Evolutionary conservation across 2,113 vertebrate genomes (phyloP), one percentile per base, ranked within the genome.

Genomic region (Sylvietta virens): DNA sequence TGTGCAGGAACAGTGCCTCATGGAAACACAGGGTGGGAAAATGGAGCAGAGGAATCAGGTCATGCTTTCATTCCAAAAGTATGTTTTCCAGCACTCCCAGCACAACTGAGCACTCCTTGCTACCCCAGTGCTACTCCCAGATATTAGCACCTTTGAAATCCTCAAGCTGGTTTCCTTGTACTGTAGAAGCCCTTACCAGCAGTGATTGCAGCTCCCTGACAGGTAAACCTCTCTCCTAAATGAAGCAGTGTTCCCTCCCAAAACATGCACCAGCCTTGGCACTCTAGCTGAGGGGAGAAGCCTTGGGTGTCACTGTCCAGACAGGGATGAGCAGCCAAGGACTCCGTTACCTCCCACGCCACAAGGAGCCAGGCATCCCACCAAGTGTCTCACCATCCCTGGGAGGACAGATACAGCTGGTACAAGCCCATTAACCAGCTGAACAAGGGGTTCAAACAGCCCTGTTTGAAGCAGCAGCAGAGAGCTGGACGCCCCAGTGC

Each of bases 351-450:
- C 48, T 58, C 61, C 35, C 57, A 67, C 18, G 37, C 61, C 57
- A 50, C 23, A 10, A 44, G 30, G 27, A 83, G 30, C 40, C 2
- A 7, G 62, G 39, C 58, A 76, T 31, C 47, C 70, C 40, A 3
- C 8, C 0, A 0, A n/a, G 62, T 12, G 22, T 40, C 62, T 53
- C 35, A 3, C 27, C 3, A 3, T 1, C 47, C 47, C 33, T 40
- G 39, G 37, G 27, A 83, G 37, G 37, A 64, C 15, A 35, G 5
- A 21, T 3, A 2, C 0, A 0, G 5, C 28, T 2, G 3, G 44
- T 44, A 80, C 8, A 5, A 90, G 44, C 27, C 64, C 13, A 1
- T 44, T 11, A 50, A 13, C 30, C 54, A 48, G n/a, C 16, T 35
- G 22, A 65, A 27, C 54, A 48, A 78, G 45, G 48, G 8, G 23